Conservation (phyloP, 2,113 vertebrate genomes). For the Leucoraja erinaceus region DNA sequence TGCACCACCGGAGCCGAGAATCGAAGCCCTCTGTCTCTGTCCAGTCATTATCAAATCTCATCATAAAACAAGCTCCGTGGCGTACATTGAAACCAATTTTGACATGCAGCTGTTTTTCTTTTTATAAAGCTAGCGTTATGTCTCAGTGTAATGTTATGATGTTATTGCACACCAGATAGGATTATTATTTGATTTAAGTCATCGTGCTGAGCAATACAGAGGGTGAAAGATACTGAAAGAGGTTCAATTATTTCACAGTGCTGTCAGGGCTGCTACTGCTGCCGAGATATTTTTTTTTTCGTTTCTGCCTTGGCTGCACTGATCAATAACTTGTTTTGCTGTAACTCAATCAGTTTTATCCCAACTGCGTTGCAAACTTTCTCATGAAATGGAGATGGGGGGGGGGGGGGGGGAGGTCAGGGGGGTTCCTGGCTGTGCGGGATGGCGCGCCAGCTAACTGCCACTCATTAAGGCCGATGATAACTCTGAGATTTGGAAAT, state of each 20-base stretch:
- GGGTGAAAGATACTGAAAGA: not conserved
- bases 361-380: constrained; percentile 30
- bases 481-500: constrained; percentile 6
- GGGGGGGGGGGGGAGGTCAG: not conserved
- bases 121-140: not conserved
- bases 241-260: not conserved
- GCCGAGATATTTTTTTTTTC: too few species aligned
- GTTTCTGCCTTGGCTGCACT: not conserved
- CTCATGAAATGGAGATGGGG: not conserved
- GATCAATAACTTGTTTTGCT: not conserved
- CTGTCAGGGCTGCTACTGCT: not conserved
- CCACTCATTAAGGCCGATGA: not conserved
- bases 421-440: not conserved
- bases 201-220: not conserved
- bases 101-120: not conserved
- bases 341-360: not conserved
- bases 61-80: not conserved
- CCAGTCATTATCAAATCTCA: not conserved
- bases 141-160: not conserved
- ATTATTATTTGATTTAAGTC: not conserved
- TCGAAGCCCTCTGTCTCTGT: not conserved
- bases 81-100: not conserved
- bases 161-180: not conserved
- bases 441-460: not conserved
- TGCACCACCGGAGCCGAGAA: not conserved